Conservation (phyloP, 2,113 vertebrate species). For the Macroglossus sobrinus region DNA sequence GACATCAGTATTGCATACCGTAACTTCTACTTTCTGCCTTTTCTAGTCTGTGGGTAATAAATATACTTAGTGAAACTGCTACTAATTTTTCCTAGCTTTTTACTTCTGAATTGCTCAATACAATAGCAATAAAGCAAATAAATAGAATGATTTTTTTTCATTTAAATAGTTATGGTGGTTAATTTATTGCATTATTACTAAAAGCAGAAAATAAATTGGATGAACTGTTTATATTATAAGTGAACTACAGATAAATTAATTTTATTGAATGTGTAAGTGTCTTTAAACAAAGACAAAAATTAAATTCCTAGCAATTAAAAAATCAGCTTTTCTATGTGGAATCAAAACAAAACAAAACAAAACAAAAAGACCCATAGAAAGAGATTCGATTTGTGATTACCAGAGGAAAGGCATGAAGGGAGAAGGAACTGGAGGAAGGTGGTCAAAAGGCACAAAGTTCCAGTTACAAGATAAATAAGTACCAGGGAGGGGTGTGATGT, state of each 20-base stretch:
- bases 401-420: background rate
- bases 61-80: background rate
- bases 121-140: background rate
- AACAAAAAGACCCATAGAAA: background rate
- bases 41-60: background rate
- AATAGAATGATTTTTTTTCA: background rate
- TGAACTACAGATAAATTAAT: background rate
- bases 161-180: background rate
- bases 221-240: background rate
- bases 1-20: background rate
- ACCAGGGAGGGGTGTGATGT: background rate
- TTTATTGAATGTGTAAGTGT: background rate
- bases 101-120: background rate
- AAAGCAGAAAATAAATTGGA: background rate
- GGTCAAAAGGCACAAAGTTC: background rate
- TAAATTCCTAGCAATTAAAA: background rate
- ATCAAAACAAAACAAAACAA: background rate
- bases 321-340: background rate
- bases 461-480: background rate
- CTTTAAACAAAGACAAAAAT: background rate
- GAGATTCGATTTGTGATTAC: background rate
- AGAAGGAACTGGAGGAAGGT: background rate
- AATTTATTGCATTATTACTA: background rate
- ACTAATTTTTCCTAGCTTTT: background rate
- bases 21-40: background rate